Percentiles rank a stretch among this genome's conserved stretches.
Conservation (phyloP, 2,888 invertebrate species). For the Timandra comae region DNA sequence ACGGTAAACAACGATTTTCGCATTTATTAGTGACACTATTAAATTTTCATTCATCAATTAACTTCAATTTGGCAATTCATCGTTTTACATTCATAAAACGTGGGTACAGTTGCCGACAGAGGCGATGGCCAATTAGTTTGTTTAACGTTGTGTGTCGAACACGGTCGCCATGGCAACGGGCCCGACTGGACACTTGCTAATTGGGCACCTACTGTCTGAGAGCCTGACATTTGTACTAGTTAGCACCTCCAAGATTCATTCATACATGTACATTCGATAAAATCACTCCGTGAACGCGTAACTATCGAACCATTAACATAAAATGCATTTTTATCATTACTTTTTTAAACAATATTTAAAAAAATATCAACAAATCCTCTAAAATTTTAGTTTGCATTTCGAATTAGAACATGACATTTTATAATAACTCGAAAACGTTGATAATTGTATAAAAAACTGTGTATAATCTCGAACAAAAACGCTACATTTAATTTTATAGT, state of each 20-base stretch:
- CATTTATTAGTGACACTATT: conserved; percentile 21
- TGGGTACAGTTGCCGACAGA: conserved; percentile 40
- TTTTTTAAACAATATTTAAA: no score
- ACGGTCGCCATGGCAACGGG: conserved; percentile 50
- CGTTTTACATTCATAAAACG: conserved; percentile 31
- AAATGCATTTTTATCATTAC: no score
- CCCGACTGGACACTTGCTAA: conserved; percentile 50
- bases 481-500: no score
- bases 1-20: conserved; percentile 18
- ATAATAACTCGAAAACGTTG: no score
- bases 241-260: conserved; percentile 37
- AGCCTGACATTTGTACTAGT: conserved; percentile 49
- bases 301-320: no score
- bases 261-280: background rate
- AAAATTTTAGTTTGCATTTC: no score
- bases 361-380: no score
- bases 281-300: no score
- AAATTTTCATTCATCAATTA: conserved; percentile 36
- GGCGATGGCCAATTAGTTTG: conserved; percentile 60
- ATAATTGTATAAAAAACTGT: no score
- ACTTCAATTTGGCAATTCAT: conserved; percentile 25
- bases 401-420: no score
- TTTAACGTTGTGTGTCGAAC: conserved; percentile 50
- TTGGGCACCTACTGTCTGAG: conserved; percentile 44
- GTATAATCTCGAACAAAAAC: no score